Evolutionary conservation across 2,113 vertebrate genomes (phyloP).

Genomic region (Chamaea fasciata): DNA sequence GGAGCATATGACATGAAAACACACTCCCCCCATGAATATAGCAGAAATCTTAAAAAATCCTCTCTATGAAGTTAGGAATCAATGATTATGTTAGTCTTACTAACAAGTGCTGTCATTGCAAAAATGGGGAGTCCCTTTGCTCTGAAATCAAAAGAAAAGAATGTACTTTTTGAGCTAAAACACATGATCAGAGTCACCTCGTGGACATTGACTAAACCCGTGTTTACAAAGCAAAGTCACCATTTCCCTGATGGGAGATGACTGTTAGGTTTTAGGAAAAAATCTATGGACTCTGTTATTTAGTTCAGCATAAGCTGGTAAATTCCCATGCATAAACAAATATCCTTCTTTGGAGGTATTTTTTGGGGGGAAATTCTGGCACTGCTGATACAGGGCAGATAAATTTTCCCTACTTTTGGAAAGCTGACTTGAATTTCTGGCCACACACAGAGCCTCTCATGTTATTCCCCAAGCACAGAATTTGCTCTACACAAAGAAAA

Average conservation of each 20-base stretch:
- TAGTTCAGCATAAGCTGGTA: not conserved
- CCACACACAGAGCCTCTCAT: not conserved
- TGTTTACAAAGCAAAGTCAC: not conserved
- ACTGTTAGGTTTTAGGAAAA: not conserved
- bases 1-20: not conserved
- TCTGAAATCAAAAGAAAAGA: slow-evolving; percentile 12
- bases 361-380: slow-evolving; percentile 23
- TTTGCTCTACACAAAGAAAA: not conserved
- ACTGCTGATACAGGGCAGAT: not conserved
- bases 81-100: not conserved
- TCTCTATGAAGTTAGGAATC: not conserved
- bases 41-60: not conserved
- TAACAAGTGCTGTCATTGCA: not conserved
- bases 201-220: not conserved
- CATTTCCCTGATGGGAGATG: not conserved
- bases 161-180: not conserved
- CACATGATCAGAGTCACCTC: not conserved
- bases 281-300: not conserved
- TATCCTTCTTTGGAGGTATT: not conserved
- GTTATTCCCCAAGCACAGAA: not conserved
- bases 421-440: slow-evolving; percentile 20
- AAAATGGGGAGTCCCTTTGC: not conserved
- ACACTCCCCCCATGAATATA: not conserved
- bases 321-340: not conserved
- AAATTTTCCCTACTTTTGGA: not conserved